Base-by-base conservation (phyloP, 2,113 vertebrate species). In the Edolisoma coerulescens region DNA sequence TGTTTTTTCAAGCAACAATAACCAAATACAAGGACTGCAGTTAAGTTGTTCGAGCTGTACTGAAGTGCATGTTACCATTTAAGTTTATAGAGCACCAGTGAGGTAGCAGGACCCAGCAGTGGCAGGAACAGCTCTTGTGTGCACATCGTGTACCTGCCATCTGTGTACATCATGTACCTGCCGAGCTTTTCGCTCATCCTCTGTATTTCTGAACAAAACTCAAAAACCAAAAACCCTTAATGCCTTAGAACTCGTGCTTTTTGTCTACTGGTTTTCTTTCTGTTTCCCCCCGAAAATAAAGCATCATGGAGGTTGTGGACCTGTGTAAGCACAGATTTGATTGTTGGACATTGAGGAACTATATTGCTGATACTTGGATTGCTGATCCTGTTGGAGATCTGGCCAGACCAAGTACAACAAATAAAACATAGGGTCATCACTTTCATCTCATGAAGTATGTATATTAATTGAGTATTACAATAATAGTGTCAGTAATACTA, bases 81-180 rank as follows among this genome's bases (percentile, higher is more conserved):
- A 19, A 18, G 33, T 63, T 50, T 21, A 7, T 30, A 50, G 53
- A 81, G 35, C 61, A 39, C 5, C 33, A 30, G 37, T 61, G 64
- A 42, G 74, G 9, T 4, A 37, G 53, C 39, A 68, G 50, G 32
- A 30, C 9, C 1, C 18, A 24, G 14, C 32, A 8, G 32, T n/a
- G 52, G 26, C 84, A 59, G 14, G 22, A 24, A 5, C 37, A 47
- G 42, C 41, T 73, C 39, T 22, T 23, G 22, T 16, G 16, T 54
- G 70, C 16, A 6, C 45, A 16, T n/a, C 0, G 0, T 26, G 19
- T 49, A 22, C 8, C 0, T 61, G 60, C 45, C 16, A 19, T 32
- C 42, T 49, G 28, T 26, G 35, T 61, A 33, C 57, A 14, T 37
- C 3, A 0, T 19, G 13, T 45, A 30, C 3, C 2, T 78, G 74